phyloP scores from a whole-genome alignment of 2,888 invertebrate species.

The Lingula anatina region DNA sequence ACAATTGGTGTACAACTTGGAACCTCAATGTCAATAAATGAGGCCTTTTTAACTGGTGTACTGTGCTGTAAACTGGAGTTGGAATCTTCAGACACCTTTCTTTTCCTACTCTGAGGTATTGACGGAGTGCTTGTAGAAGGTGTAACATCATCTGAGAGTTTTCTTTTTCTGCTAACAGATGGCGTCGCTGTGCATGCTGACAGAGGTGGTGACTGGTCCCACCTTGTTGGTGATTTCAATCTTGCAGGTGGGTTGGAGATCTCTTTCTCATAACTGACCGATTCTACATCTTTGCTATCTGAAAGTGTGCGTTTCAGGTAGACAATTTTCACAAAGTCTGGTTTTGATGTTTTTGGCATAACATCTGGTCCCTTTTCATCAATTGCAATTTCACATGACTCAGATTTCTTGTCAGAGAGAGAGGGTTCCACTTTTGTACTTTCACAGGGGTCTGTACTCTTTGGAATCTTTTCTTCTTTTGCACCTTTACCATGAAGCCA shows the following conservation, averaged over 20 bases:
- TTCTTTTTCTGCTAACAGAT: no score
- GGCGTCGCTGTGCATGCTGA: no score
- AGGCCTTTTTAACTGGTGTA: background rate
- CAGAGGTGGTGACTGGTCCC: no score
- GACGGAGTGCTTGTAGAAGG: no score
- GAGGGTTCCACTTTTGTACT: background rate
- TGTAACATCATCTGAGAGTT: no score
- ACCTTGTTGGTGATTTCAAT: conserved; percentile 3
- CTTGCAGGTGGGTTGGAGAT: conserved; percentile 1
- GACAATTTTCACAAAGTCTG: background rate
- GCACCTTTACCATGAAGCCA: conserved; percentile 17
- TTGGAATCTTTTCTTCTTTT: background rate
- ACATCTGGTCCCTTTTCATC: background rate
- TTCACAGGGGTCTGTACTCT: background rate
- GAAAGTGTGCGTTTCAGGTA: conserved; percentile 4
- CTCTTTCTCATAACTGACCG: conserved; percentile 1
- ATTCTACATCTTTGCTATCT: background rate
- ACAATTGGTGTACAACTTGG: background rate
- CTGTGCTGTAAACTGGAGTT: background rate
- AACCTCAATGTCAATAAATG: background rate
- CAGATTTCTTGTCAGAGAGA: background rate
- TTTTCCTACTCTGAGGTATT: no score
- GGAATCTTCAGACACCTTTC: background rate
- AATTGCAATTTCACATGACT: background rate
- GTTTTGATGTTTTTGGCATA: background rate